Evolutionary conservation across 2,888 invertebrate species (phyloP), one percentile per base, ranked within the genome.

Genomic region (Tiliacea aurago): DNA sequence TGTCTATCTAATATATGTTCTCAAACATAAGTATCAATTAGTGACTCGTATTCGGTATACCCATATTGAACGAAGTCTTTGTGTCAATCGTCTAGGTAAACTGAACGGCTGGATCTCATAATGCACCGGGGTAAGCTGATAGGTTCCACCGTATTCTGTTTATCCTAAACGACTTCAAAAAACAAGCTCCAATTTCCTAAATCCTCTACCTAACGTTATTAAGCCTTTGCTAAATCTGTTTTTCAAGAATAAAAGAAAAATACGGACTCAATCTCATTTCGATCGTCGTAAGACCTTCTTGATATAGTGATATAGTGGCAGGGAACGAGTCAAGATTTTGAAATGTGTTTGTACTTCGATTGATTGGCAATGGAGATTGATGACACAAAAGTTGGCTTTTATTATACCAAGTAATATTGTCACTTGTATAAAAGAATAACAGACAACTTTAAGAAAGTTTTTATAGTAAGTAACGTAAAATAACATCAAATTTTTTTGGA

Each of bases 161-260:
- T 80, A 70, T 79, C 47, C 45, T 56, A 83, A 83, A 70, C 13
- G 41, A 51, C 61, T 79, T 69, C 65, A 62, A 62, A 80, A 83
- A 83, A 83, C 73, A 73, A 59, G 43, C 56, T 73, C 43, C 70
- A 73, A 83, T 83, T 73, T 84, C 66, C 84, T 73, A 56, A 84
- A 80, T 62, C 69, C 83, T 73, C 63, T 28, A 53, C 69, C 69
- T 69, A 63, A 63, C 56, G 72, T 67, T 79, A 43, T 69, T 63
- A 69, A 69, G 62, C 67, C 64, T 72, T 71, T 59, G 45, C 23
- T 53, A 61, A 61, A 67, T 61, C 79, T 66, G 53, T 78, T 78
- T 61, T 70, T 47, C 49, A 61, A 53, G 63, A 77, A 68, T 63
- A 77, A 77, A 59, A 3, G 53, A 70, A 15, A 28, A 65, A 66